Base-by-base conservation (phyloP, 1,140 invertebrate species). In the Bombyx mandarina region DNA sequence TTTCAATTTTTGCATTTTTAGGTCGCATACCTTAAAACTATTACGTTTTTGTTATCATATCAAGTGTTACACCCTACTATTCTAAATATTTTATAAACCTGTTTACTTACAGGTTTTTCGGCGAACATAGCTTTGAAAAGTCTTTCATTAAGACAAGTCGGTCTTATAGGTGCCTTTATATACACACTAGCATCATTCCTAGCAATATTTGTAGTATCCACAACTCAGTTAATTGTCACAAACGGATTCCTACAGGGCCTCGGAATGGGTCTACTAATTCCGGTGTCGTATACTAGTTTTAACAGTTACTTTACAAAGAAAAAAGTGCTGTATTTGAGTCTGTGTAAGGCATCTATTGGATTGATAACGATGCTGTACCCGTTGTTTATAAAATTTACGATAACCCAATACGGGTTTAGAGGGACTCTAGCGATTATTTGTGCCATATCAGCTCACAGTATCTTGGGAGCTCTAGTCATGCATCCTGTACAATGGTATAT, bases 401-500 rank as follows among this genome's bases (percentile, higher is more conserved):
- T 92, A 65, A 78, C 82, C 1, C 75, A 88, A 61, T 92, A 89
- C 58, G 91, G 91, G 2, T 92, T 90, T 58, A 77, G 90, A 62
- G 91, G 92, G 18, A 92, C 92, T 0, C 78, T 93, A 47, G 80
- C 92, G 0, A 88, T 94, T 9, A 50, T 88, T 1, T 86, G 82
- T 55, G 92, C 88, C 0, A 80, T 94, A 42, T 90, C 91, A 56
- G 86, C 91, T 0, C 89, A 94, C 63, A 89, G 90, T 1, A 75
- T 94, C 12, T 79, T 91, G 45, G 93, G 91, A 1, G 89, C 91
- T 48, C 67, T 91, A 7, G 80, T 93, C 0, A 88, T 94, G 71
- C 93, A 93, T 67, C 93, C 94, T 0, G 90, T 94, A 1, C 89
- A 92, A 65, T 92, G 92, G 91, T 91, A 94, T 70, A 89, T 91